Conservation (phyloP, 2,888 invertebrate species). For the Cephonodes hylas region DNA sequence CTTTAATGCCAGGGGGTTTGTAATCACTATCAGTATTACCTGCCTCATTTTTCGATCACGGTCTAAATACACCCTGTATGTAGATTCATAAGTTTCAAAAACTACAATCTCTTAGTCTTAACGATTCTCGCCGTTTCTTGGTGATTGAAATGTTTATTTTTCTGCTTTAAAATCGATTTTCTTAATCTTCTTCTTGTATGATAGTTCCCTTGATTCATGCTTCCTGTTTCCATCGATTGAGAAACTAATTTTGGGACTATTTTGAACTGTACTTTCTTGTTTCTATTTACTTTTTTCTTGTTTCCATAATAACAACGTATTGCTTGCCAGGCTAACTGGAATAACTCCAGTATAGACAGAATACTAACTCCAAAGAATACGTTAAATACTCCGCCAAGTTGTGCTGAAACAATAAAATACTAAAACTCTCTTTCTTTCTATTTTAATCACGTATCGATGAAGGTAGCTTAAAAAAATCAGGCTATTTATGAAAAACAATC, state of each 20-base stretch:
- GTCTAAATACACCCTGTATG: no score
- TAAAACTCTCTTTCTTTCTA: not conserved
- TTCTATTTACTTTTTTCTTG: not conserved
- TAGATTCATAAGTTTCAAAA: no score
- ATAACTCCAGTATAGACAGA: slow-evolving; percentile 52
- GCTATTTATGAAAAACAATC: not conserved
- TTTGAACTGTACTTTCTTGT: no score
- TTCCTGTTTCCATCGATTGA: not conserved
- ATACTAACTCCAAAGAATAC: slow-evolving; percentile 69
- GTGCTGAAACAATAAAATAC: slow-evolving; percentile 46
- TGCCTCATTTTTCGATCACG: no score
- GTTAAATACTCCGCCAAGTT: slow-evolving; percentile 65
- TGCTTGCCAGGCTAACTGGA: slow-evolving; percentile 30
- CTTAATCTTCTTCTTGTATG: not conserved
- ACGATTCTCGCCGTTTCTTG: no score
- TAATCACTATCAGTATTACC: no score
- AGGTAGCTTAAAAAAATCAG: not conserved
- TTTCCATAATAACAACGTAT: not conserved
- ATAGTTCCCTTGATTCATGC: not conserved
- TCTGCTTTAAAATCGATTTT: not conserved
- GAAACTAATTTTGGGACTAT: not conserved
- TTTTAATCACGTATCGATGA: not conserved
- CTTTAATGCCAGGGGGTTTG: no score
- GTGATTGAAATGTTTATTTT: not conserved
- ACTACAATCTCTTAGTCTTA: no score